Conservation (phyloP, 2,113 vertebrate species). For the Lophura nycthemera region DNA sequence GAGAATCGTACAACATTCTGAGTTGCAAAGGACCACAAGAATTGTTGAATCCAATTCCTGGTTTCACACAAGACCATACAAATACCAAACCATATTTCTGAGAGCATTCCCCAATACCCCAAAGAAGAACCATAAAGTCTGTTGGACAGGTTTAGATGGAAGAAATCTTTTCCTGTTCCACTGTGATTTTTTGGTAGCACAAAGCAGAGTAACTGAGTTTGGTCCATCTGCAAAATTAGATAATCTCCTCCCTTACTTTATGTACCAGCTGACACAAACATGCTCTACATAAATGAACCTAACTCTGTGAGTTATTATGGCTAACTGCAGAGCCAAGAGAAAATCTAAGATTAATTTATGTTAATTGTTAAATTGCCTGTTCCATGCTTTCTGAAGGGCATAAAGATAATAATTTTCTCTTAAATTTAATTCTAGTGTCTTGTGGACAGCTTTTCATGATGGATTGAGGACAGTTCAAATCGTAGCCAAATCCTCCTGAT, state of each 20-base stretch:
- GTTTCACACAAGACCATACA: background rate
- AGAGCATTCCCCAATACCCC: background rate
- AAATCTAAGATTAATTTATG: background rate
- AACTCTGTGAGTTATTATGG: background rate
- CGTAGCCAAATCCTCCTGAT: background rate
- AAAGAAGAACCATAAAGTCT: background rate
- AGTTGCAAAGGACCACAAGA: background rate
- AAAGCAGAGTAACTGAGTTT: background rate
- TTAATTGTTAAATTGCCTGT: background rate
- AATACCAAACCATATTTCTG: background rate
- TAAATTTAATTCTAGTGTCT: background rate
- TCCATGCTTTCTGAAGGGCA: background rate
- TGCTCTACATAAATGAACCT: rapidly evolving
- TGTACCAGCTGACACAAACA: background rate
- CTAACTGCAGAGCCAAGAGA: background rate
- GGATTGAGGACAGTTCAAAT: background rate
- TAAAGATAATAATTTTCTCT: background rate
- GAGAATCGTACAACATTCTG: background rate
- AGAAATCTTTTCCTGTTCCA: background rate
- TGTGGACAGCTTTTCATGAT: background rate
- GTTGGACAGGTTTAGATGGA: background rate
- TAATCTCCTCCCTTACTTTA: background rate
- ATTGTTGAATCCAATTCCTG: background rate
- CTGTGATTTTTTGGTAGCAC: background rate
- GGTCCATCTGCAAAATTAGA: background rate